Evolutionary conservation across 2,888 invertebrate species (phyloP).

Genomic region (Lycocerus yunnanus): DNA sequence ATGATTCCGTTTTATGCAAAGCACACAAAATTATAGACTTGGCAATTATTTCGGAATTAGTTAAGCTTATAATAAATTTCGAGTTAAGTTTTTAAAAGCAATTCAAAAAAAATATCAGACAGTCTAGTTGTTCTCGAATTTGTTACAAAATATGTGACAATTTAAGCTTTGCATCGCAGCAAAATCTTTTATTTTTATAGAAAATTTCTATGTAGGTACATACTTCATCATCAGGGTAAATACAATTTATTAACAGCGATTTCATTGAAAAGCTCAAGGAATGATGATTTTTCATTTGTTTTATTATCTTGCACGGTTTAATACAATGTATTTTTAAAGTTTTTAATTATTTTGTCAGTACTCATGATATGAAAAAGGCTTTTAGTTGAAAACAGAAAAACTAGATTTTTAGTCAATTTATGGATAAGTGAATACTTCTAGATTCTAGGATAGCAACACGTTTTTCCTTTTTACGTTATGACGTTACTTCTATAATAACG

Average conservation of each 20-base stretch:
- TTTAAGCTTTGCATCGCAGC: not conserved
- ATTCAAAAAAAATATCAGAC: not conserved
- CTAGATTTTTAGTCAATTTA: not conserved
- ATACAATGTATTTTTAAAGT: no score
- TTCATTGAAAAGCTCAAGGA: not conserved
- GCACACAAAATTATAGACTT: not conserved
- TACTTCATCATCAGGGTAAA: not conserved
- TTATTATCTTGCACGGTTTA: no score
- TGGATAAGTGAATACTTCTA: not conserved
- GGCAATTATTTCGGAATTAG: not conserved
- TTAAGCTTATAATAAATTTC: not conserved
- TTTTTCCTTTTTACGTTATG: not conserved
- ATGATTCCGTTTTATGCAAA: not conserved
- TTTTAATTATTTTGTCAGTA: no score
- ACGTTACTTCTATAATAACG: not conserved
- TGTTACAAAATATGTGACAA: no score
- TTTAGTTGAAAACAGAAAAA: not conserved
- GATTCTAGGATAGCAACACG: not conserved
- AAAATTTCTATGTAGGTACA: no score
- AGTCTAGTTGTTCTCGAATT: not conserved
- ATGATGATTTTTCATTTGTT: not conserved
- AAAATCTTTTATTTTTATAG: not conserved
- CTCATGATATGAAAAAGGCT: not conserved
- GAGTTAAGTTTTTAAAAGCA: not conserved
- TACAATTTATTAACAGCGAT: not conserved